Conservation (phyloP, 2,113 vertebrate species). For the Cyprinodon variegatus region DNA sequence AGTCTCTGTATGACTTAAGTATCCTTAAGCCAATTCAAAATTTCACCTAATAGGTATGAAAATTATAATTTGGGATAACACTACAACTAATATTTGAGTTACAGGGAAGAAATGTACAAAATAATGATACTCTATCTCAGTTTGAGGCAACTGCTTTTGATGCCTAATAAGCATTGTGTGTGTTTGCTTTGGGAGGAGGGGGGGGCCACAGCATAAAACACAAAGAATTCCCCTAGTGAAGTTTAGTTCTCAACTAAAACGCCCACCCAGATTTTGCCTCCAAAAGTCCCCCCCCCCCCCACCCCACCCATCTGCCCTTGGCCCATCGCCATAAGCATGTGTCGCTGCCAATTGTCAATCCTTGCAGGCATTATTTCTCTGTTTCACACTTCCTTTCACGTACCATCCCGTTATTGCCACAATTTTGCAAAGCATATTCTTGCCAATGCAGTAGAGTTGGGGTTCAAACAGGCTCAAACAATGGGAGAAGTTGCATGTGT, state of each 20-base stretch:
- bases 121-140: conserved; percentile 14
- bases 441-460: conserved; percentile 11
- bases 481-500: conserved; percentile 10
- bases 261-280: conserved; percentile 53
- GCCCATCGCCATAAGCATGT: conserved; percentile 22
- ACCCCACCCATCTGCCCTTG: neutral
- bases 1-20: neutral
- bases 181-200: no score
- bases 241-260: conserved; percentile 46
- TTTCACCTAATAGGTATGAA: neutral
- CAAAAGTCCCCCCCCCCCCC: conserved; percentile 13
- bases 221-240: conserved; percentile 44
- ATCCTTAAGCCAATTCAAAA: neutral
- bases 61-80: neutral
- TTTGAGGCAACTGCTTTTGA: neutral
- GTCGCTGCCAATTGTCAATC: conserved; percentile 57
- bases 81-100: neutral
- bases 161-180: no score
- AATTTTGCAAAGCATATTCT: conserved; percentile 46
- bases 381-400: conserved; percentile 36
- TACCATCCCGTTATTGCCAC: conserved; percentile 31
- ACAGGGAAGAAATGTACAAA: neutral
- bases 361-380: conserved; percentile 37
- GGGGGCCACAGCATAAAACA: conserved; percentile 10
- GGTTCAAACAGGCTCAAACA: conserved; percentile 41